These are phyloP conservation scores for Silurus lanzhouensis DNA, from an alignment of 2,797 vertebrate species.

Conservation along the genomic window DNA sequence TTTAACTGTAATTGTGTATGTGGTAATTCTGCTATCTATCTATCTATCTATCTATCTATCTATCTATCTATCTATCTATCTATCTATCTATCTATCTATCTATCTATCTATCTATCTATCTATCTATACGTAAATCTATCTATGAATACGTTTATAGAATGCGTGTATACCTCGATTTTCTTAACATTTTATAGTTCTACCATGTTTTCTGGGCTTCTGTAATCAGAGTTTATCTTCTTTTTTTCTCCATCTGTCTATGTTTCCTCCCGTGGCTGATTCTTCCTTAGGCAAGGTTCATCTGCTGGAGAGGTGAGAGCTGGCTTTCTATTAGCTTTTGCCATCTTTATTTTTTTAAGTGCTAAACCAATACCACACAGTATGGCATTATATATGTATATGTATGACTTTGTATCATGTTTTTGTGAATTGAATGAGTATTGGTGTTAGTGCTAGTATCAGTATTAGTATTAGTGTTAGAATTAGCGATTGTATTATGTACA, in stretches of 20 bases:
- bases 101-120: too few relatives aligned
- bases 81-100: too few relatives aligned
- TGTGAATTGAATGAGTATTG: background rate
- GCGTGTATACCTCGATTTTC: background rate
- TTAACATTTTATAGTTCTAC: conserved; percentile 21
- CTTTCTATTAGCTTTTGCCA: background rate
- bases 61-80: too few relatives aligned
- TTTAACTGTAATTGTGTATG: background rate
- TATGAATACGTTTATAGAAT: background rate
- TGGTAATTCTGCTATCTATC: background rate
- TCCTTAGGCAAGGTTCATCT: conserved; percentile 12
- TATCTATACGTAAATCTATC: too few relatives aligned
- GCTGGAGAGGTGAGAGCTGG: conserved; percentile 20
- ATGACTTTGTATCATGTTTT: background rate
- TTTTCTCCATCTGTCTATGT: background rate
- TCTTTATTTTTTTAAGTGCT: background rate
- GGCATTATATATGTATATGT: background rate
- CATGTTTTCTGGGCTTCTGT: conserved; percentile 58
- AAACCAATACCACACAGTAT: background rate
- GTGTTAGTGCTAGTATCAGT: background rate
- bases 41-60: too few relatives aligned
- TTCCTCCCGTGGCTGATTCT: background rate
- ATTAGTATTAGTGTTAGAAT: background rate
- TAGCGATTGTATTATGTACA: background rate
- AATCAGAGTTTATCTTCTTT: conserved; percentile 15